Base-by-base conservation (phyloP, 2,888 invertebrate genomes). In the Netelia inedita region DNA sequence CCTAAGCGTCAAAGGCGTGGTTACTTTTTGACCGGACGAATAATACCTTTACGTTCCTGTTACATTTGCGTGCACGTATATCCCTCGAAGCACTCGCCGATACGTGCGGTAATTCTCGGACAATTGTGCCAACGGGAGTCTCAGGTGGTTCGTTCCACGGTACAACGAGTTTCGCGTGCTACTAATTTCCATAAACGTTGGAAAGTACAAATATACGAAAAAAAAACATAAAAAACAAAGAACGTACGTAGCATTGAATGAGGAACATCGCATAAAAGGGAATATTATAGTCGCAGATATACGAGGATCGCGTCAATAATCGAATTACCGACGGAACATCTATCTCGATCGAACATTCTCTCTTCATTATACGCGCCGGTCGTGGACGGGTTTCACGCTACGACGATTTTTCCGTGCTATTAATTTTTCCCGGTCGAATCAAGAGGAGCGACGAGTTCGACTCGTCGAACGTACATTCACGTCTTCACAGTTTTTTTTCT, bases 171-270 rank as follows among this genome's bases (percentile, higher is more conserved):
- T 85, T 85, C 85, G 83, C 85, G 87, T 85, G 78, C 86, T 86
- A 84, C 73, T 87, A 86, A 87, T 85, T 86, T 86, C 78, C 83
- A 82, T 86, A 85, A 85, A 85, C 80, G 83, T 72, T 78, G 85
- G 84, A 87, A 88, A 87, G 84, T 79, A 79, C 59, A 66, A 53
- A 16, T 63, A 55, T 79, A 72, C 35, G 78, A 16, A 50, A 23
- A 84, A 65, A 23, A 76, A 68, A 14, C 19, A 79, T 65, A 35
- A 68, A 23, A 63, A 10, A 63, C n/a, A 59, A 19, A 65, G 6
- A 63, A 28, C 3, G n/a, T 14, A 23, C n/a, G 69, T 50, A 65
- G 46, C 16, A 57, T 41, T 72, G 16, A 19, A 55, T 46, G 28
- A 43, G 72, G 8, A 72, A 74, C 23, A 28, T 3, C 9, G 53